Evolutionary conservation across 1,140 invertebrate species (phyloP), one percentile per base, ranked within the genome.

Genomic region (Philopotamus ludificatus): DNA sequence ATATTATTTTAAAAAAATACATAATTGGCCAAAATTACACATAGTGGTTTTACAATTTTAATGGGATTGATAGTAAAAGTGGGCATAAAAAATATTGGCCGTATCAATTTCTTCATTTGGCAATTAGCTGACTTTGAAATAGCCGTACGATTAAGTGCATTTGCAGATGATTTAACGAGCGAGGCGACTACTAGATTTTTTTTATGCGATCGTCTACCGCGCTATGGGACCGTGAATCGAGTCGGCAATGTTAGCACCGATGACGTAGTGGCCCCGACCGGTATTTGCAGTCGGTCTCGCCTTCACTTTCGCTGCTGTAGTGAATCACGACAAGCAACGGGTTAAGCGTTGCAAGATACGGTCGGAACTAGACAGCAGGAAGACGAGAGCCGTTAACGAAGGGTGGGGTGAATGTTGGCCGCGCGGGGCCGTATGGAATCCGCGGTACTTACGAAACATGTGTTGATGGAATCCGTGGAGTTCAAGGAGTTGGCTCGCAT

Each of bases 401-500:
- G n/a, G n/a, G n/a, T n/a, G n/a, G n/a, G n/a, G n/a, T n/a, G n/a
- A n/a, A n/a, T n/a, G n/a, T n/a, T n/a, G n/a, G n/a, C n/a, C n/a
- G n/a, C n/a, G n/a, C n/a, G n/a, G n/a, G n/a, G n/a, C n/a, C n/a
- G n/a, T n/a, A n/a, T n/a, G n/a, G n/a, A n/a, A n/a, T n/a, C n/a
- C n/a, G n/a, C n/a, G n/a, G n/a, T 9, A 65, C 63, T 65, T 60
- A 70, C 67, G 22, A 39, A 39, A 16, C 45, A 63, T 15, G 53
- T 62, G 16, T 21, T 26, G 8, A 15, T 42, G 2, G 67, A 69
- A 21, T 65, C 67, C 3, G 61, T 9, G 1, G 58, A 65, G 18
- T 69, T 63, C 16, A 57, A 10, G 3, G 47, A 50, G 20, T 54
- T 54, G 7, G 68, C 63, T 10, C 63, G 53, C 60, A 54, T 63